phyloP scores from a whole-genome alignment of 2,888 invertebrate species.

The Hanleya hanleyi region DNA sequence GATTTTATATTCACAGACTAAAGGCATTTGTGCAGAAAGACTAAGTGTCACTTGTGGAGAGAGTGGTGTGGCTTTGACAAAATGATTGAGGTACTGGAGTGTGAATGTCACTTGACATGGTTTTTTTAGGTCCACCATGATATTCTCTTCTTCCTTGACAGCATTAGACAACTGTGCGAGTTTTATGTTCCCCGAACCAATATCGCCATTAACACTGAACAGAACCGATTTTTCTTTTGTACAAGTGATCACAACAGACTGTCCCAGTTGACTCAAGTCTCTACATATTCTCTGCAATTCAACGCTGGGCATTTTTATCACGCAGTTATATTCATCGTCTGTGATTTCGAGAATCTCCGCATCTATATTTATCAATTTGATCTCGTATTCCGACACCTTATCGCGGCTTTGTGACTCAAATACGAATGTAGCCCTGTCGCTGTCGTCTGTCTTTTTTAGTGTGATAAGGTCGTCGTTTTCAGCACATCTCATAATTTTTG shows the following conservation, averaged over 20 bases:
- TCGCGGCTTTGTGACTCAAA: slow-evolving; percentile 96
- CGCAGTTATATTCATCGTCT: slow-evolving; percentile 98
- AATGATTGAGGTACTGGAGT: slow-evolving; percentile 93
- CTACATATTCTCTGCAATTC: slow-evolving; percentile 98
- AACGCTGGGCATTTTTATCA: slow-evolving; percentile 93
- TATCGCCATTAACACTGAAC: slow-evolving; percentile 96
- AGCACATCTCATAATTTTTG: slow-evolving; percentile 98
- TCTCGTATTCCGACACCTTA: slow-evolving; percentile 97
- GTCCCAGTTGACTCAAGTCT: slow-evolving; percentile 98
- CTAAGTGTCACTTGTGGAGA: slow-evolving; percentile 89
- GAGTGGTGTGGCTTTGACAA: slow-evolving; percentile 97
- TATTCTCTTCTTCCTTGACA: slow-evolving; percentile 96
- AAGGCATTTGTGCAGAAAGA: slow-evolving; percentile 96
- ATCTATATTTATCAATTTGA: slow-evolving; percentile 99
- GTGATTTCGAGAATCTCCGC: slow-evolving; percentile 98
- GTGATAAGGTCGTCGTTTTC: slow-evolving; percentile 96
- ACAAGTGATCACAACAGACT: slow-evolving; percentile 96
- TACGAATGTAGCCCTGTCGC: slow-evolving; percentile 95
- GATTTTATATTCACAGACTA: too few relatives aligned
- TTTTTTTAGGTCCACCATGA: slow-evolving; percentile 97
- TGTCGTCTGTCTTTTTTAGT: slow-evolving; percentile 95
- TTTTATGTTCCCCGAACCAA: slow-evolving; percentile 88
- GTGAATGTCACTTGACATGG: slow-evolving; percentile 98
- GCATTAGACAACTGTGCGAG: slow-evolving; percentile 92
- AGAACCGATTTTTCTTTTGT: slow-evolving; percentile 94